Evolutionary conservation across 2,888 invertebrate species (phyloP).

Genomic region (Acronicta alni): DNA sequence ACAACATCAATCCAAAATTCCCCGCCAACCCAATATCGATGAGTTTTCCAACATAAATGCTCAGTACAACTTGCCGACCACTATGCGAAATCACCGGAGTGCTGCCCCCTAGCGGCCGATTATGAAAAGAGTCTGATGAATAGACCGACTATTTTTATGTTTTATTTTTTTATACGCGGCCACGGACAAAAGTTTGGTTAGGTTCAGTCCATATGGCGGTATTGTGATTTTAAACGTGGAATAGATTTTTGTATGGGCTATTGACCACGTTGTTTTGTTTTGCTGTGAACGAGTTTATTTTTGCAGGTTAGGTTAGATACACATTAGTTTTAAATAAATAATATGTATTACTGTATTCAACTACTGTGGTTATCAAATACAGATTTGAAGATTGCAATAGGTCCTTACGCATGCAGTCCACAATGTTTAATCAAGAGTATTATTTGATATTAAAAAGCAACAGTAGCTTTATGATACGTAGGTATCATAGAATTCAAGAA

Average conservation of each 20-base stretch:
- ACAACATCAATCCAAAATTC: constrained; percentile 27
- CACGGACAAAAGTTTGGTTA: constrained; percentile 48
- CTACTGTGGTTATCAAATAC: no score
- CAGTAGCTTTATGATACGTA: no score
- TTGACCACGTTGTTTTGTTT: neutral
- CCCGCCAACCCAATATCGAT: constrained; percentile 19
- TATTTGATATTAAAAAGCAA: no score
- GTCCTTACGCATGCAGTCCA: no score
- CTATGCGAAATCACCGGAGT: constrained; percentile 58
- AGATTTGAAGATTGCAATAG: no score
- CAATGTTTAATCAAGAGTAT: no score
- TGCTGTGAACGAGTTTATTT: neutral
- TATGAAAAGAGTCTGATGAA: constrained; percentile 68
- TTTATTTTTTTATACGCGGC: constrained; percentile 42
- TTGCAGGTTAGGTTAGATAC: neutral
- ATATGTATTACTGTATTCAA: neutral
- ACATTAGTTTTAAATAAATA: neutral
- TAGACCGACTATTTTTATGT: constrained; percentile 53
- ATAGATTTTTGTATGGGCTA: constrained; percentile 2
- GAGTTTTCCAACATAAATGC: constrained; percentile 41
- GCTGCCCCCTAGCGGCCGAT: constrained; percentile 59
- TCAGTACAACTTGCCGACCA: constrained; percentile 30
- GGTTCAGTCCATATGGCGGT: constrained; percentile 27
- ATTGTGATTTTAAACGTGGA: constrained; percentile 12
- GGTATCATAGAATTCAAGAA: no score